These are phyloP conservation scores for Callinectes sapidus DNA, from an alignment of 2,888 invertebrate genomes.

Conservation along the genomic window DNA sequence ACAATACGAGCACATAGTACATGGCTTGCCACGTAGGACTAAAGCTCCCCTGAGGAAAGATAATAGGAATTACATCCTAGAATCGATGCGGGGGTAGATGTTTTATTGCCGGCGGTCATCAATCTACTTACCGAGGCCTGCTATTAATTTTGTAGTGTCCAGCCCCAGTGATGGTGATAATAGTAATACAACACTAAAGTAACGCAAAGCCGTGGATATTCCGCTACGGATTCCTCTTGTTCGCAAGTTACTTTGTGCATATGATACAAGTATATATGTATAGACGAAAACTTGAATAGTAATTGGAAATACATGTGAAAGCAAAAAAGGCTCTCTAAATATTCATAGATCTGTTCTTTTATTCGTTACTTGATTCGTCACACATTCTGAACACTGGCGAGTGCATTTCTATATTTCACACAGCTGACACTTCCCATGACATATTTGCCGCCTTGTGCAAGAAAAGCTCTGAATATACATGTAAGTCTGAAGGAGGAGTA, in stretches of 20 bases:
- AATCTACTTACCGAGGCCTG: neutral
- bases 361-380: neutral
- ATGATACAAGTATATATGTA: neutral
- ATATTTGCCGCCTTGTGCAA: neutral
- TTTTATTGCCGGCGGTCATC: neutral
- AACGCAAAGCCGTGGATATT: neutral
- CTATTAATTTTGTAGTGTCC: neutral
- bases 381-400: neutral
- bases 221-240: neutral
- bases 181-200: neutral
- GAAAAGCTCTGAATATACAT: neutral
- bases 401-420: neutral
- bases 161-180: neutral
- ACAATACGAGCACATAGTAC: no score
- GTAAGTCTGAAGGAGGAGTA: neutral
- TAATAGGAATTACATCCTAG: neutral
- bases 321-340: neutral
- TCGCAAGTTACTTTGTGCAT: neutral
- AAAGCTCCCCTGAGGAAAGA: neutral
- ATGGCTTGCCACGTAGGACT: neutral
- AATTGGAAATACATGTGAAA: neutral
- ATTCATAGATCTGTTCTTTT: conserved; percentile 6
- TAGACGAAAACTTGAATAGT: neutral
- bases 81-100: neutral
- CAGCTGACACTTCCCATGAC: neutral